Conservation (phyloP, 2,113 vertebrate genomes). For the Oryctolagus cuniculus region mOryCun1.1 NC_091438.1:17899001-17899500, state of each 20-base stretch:
- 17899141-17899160: neutral
- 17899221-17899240: slow-evolving; percentile 95
- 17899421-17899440: slow-evolving; percentile 91
- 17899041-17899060: slow-evolving; percentile 92
- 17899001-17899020: neutral
- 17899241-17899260: slow-evolving; percentile 93
- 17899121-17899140: neutral
- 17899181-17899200: slow-evolving; percentile 91
- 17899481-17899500: neutral
- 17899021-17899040: slow-evolving; percentile 84
- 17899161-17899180: slow-evolving; percentile 82
- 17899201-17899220: slow-evolving; percentile 97
- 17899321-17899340: slow-evolving; percentile 87
- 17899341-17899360: accelerated
- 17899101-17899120: slow-evolving; percentile 86
- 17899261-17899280: slow-evolving; percentile 89
- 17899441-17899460: slow-evolving; percentile 90
- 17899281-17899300: slow-evolving; percentile 22
- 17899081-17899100: slow-evolving; percentile 94
- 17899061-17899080: slow-evolving; percentile 90
- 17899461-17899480: slow-evolving; percentile 78
- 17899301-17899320: slow-evolving; percentile 81
- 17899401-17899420: slow-evolving; percentile 91
- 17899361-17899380: slow-evolving; percentile 3
- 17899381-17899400: slow-evolving; percentile 80